Base-by-base conservation (phyloP, 2,888 invertebrate species). In the Papilio protenor region DNA sequence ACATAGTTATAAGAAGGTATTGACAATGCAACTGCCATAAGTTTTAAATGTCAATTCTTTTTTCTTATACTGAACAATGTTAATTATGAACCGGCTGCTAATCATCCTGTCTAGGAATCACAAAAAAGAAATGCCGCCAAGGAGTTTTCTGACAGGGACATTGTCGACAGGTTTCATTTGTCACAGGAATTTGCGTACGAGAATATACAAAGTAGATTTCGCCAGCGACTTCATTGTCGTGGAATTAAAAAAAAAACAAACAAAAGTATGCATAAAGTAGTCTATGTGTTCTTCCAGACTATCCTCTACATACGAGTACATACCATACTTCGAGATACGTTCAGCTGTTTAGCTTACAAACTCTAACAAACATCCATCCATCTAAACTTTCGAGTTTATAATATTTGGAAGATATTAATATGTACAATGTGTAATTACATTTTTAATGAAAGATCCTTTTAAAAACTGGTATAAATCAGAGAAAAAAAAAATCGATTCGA, bases 1-100 rank as follows among this genome's bases (percentile, higher is more conserved):
- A 59, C 23, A 5, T 40, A 66, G 66, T 33, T 33, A 11, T n/a
- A 40, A n/a, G 40, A 66, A 40, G 11, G 18, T 66, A 66, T 40
- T 66, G n/a, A 66, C 40, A 40, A 33, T n/a, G n/a, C 18, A 40
- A 66, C 66, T 40, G 66, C 66, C 33, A 4, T 69, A 45, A 21
- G 4, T 40, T 45, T 64, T 69, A 69, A 69, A 69, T n/a, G 66
- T 69, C 45, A 69, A 21, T 45, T 69, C 12, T 69, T 69, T 69
- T 45, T 33, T 61, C n/a, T 40, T 18, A 61, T 61, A 61, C 27
- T n/a, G n/a, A 40, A 40, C 66, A 40, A 66, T 45, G 66, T 69
- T 69, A 21, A 69, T 45, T 66, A 40, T n/a, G 27, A 40, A 11
- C 66, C 11, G 40, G 11, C 66, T 40, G 64, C n/a, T 45, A 45